Percentiles rank a stretch among this genome's conserved stretches.
These are phyloP conservation scores for Leptura quadrifasciata DNA, from an alignment of 2,888 invertebrate species.

Conservation along the genomic window DNA sequence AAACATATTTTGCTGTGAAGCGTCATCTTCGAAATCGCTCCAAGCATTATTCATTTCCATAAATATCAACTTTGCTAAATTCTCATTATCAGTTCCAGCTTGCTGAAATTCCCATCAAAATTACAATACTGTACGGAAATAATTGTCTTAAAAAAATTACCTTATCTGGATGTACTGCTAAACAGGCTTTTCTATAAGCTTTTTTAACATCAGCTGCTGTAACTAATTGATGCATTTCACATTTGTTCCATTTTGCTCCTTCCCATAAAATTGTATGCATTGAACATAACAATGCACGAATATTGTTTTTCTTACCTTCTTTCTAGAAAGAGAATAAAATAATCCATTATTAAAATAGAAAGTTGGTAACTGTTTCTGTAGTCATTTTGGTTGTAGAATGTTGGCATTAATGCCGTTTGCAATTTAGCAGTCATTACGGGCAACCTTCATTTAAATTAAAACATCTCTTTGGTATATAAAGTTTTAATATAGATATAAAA, in stretches of 20 bases:
- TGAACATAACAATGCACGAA: slow-evolving; percentile 95
- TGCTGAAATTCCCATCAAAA: slow-evolving; percentile 78
- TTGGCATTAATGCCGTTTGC: no score
- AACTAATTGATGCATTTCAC: slow-evolving; percentile 96
- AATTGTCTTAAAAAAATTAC: slow-evolving; percentile 74
- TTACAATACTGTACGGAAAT: slow-evolving; percentile 24
- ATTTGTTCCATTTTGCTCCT: slow-evolving; percentile 93
- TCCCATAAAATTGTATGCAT: slow-evolving; percentile 96
- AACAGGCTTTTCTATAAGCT: slow-evolving; percentile 94
- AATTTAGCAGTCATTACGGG: no score
- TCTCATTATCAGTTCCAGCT: slow-evolving; percentile 93
- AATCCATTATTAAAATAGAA: no score
- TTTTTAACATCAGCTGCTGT: slow-evolving; percentile 96
- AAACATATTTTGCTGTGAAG: slow-evolving; percentile 84
- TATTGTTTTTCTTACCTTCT: slow-evolving; percentile 97
- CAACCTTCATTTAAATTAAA: no score
- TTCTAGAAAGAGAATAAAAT: slow-evolving; percentile 76
- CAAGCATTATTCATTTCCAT: slow-evolving; percentile 99
- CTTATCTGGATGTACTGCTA: slow-evolving; percentile 99
- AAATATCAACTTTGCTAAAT: slow-evolving; percentile 96
- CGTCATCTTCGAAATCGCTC: slow-evolving; percentile 95
- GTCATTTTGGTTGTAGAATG: no score
- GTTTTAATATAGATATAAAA: no score
- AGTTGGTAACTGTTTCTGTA: no score
- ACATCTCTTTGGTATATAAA: no score